These are phyloP conservation scores for Apotomis betuletana DNA, from an alignment of 2,888 invertebrate species.

Conservation along the genomic window DNA sequence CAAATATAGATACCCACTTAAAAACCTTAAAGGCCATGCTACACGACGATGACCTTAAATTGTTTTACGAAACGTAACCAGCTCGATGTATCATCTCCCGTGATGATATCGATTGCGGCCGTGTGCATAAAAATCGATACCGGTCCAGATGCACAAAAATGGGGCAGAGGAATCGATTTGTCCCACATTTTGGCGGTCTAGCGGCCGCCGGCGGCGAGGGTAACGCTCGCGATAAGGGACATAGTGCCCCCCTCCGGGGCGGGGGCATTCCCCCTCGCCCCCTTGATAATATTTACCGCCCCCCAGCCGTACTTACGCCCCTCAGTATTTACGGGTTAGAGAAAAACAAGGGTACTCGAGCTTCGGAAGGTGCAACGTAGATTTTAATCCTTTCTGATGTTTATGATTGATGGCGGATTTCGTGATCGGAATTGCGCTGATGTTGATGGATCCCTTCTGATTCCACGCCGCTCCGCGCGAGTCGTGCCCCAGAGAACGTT, in stretches of 20 bases:
- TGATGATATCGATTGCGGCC: conserved; percentile 52
- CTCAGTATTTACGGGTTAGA: conserved; percentile 84
- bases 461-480: conserved; percentile 56
- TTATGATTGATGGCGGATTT: conserved; percentile 84
- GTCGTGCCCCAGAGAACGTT: conserved; percentile 62
- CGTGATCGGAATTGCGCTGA: conserved; percentile 75
- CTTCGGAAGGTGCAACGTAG: conserved; percentile 83
- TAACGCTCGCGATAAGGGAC: conserved; percentile 84
- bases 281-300: conserved; percentile 83
- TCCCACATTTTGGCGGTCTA: conserved; percentile 81
- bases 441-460: conserved; percentile 80
- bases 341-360: conserved; percentile 84
- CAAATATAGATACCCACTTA: conserved; percentile 50
- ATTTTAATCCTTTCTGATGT: conserved; percentile 84
- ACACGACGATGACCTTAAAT: conserved; percentile 13
- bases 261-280: conserved; percentile 68
- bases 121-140: conserved; percentile 70
- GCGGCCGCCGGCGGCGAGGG: conserved; percentile 78
- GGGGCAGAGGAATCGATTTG: conserved; percentile 82
- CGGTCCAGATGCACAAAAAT: conserved; percentile 84
- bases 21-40: conserved; percentile 1
- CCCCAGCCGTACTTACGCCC: conserved; percentile 83
- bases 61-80: background rate
- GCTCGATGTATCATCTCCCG: conserved; percentile 1
- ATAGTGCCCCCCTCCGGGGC: conserved; percentile 76